These are phyloP conservation scores for Piprites chloris DNA, from an alignment of 2,113 vertebrate species.

Conservation along the genomic window DNA sequence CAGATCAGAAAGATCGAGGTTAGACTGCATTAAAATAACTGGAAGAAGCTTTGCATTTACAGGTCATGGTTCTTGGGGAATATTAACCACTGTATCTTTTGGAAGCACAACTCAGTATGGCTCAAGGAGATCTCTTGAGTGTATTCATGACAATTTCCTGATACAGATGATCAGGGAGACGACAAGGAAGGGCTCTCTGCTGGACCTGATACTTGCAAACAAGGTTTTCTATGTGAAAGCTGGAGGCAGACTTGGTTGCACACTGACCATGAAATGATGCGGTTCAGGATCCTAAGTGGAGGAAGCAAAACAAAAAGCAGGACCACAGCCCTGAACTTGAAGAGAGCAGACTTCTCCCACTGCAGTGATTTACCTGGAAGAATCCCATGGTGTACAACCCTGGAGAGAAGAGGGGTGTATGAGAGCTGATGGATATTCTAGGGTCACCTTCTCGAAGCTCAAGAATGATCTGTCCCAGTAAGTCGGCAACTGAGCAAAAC, in stretches of 20 bases:
- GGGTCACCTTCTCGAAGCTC: background rate
- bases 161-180: background rate
- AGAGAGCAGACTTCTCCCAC: background rate
- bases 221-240: background rate
- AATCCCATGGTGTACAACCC: background rate
- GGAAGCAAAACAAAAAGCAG: background rate
- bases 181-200: background rate
- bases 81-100: background rate
- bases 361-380: background rate
- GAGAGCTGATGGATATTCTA: background rate
- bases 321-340: background rate
- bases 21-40: background rate
- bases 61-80: background rate
- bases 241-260: background rate
- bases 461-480: background rate
- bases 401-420: background rate
- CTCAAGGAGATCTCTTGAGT: background rate
- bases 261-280: background rate
- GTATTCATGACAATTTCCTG: background rate
- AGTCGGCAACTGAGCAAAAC: background rate
- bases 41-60: background rate
- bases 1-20: background rate
- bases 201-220: background rate
- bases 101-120: background rate
- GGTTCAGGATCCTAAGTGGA: background rate